phyloP scores from a whole-genome alignment of 92 coral and sea anemone genomes.

The Nematostella vectensis region DNA sequence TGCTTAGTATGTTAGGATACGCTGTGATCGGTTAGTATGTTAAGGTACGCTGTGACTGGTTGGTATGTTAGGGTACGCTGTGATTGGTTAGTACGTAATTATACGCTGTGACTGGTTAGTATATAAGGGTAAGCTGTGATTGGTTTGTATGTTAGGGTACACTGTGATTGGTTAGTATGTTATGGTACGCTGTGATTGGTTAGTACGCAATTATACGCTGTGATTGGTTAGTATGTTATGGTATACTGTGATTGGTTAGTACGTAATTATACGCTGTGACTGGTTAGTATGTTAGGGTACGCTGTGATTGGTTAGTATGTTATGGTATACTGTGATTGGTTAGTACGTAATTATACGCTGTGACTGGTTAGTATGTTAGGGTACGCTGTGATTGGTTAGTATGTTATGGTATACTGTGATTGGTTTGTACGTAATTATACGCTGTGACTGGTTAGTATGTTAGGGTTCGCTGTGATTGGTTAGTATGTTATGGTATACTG shows the following conservation, averaged over 20 bases:
- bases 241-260: not conserved
- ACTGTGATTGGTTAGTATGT: not conserved
- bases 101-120: not conserved
- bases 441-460: conserved; percentile 1
- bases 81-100: not conserved
- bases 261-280: not conserved
- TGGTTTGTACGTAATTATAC: not conserved
- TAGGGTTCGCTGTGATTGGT: not conserved
- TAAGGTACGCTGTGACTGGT: not conserved
- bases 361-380: not conserved
- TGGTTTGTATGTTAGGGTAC: not conserved
- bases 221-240: conserved; percentile 3
- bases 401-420: not conserved
- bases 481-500: conserved; percentile 1
- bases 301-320: conserved; percentile 4
- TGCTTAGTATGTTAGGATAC: not conserved
- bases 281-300: not conserved
- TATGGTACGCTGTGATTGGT: not conserved
- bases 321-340: not conserved
- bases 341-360: not conserved
- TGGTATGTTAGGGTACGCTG: not conserved
- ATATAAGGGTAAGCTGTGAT: not conserved
- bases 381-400: not conserved
- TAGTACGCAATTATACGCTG: not conserved
- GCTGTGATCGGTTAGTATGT: not conserved